Base-by-base conservation (phyloP, 2,888 invertebrate genomes). In the Helleia helle region DNA sequence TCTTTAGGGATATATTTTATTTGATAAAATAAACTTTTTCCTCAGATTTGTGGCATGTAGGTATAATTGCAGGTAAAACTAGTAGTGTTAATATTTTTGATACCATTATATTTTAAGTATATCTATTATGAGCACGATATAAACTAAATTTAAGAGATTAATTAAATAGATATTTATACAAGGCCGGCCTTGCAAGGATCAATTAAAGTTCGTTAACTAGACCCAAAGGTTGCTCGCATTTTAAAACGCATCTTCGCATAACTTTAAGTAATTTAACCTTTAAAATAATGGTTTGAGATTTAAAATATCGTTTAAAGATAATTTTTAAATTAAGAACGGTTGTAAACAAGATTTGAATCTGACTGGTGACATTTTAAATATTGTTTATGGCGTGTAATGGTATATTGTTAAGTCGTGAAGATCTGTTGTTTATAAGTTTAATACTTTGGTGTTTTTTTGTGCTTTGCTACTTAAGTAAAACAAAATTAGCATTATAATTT, bases 281-380 rank as follows among this genome's bases (percentile, higher is more conserved):
- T 34, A 11, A 18, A 8, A 18, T 22, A 34, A 7, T 18, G 34
- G 11, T 34, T 34, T 12, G 18, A 34, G 34, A 34, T 34, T 34
- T 34, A 34, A 34, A 34, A 12, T 34, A 18, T 22, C 18, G 22
- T 34, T 34, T 34, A 8, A 22, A 34, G 34, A 34, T 22, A 34
- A 12, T 34, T 34, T 34, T 34, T 34, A 30, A 30, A 34, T 34
- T 22, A 11, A 29, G 12, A 34, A 34, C 34, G 34, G 18, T 18
- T 12, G 22, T 22, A 22, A 22, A 34, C 22, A 7, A 34, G 34
- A 22, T 34, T 22, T 12, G n/a, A 34, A 34, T 34, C 34, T 34
- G 22, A 12, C 18, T 18, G 17, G 34, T 18, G 34, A 34, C 34
- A 34, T 18, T 17, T 34, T 18, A 34, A 17, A 15, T 15, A 30